These are phyloP conservation scores for Mus caroli DNA, from an alignment of 2,797 vertebrate genomes.

Conservation along the genomic window DNA sequence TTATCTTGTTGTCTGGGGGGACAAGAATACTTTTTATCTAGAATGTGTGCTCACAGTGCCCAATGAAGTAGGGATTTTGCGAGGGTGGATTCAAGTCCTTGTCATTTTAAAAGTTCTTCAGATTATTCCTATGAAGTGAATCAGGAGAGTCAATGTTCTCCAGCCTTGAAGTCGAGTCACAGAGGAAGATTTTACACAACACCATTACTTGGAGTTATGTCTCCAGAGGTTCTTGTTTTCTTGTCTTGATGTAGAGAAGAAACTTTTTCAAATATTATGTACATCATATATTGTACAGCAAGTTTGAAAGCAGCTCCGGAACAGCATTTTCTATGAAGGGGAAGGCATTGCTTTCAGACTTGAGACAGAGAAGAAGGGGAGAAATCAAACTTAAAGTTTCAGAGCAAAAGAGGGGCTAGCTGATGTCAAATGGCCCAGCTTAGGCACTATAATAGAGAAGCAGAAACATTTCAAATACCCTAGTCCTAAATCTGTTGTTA, in stretches of 20 bases:
- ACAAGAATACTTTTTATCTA: neutral
- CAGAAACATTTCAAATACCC: constrained; percentile 7
- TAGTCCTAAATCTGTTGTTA: constrained; percentile 2
- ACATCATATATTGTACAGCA: neutral
- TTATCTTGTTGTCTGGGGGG: neutral
- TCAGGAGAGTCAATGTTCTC: neutral
- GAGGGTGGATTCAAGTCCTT: neutral
- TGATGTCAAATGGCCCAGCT: neutral
- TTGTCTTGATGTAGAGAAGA: neutral
- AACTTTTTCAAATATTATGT: neutral
- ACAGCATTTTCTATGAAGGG: neutral
- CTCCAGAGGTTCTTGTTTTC: neutral
- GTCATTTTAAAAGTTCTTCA: constrained; percentile 8
- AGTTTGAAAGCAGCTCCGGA: neutral
- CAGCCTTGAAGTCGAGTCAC: neutral
- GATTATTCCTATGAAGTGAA: neutral
- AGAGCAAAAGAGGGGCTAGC: neutral
- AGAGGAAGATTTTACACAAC: neutral
- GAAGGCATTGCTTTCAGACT: constrained; percentile 2
- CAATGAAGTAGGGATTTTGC: constrained; percentile 7
- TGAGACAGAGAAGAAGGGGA: constrained; percentile 30
- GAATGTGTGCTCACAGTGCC: neutral
- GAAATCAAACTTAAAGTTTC: neutral
- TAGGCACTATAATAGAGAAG: neutral
- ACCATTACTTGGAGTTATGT: neutral